Conservation (phyloP, 2,113 vertebrate genomes). For the Salvator merianae region DNA sequence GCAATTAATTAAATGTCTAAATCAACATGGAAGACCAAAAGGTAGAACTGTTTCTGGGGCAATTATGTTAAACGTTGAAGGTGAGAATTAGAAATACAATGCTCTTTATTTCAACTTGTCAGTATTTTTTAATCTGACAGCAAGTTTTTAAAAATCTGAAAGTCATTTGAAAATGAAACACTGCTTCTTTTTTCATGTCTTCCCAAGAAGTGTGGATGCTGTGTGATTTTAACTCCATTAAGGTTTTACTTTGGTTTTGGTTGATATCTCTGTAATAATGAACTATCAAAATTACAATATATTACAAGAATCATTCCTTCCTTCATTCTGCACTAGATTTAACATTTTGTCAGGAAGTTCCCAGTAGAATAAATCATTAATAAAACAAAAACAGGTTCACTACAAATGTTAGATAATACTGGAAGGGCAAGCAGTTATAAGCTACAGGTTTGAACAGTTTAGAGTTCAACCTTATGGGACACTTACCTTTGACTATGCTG, state of each 20-base stretch:
- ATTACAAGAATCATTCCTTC: not conserved
- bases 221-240: not conserved
- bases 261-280: not conserved
- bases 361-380: not conserved
- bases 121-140: conserved; percentile 35
- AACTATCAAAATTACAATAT: not conserved
- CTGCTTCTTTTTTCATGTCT: conserved; percentile 24
- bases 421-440: not conserved
- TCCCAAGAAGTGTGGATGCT: conserved; percentile 11
- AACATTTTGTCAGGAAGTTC: not conserved
- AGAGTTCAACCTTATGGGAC: not conserved
- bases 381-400: not conserved
- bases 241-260: not conserved
- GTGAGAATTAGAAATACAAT: conserved; percentile 54
- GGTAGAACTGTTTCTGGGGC: conserved; percentile 7
- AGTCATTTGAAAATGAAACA: conserved; percentile 27
- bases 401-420: not conserved
- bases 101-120: conserved; percentile 31
- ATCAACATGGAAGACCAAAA: conserved; percentile 10
- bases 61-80: conserved; percentile 34
- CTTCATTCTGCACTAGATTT: not conserved
- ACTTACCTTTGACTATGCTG: not conserved
- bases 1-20: not conserved
- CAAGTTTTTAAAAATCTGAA: conserved; percentile 6
- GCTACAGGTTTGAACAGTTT: not conserved